These are phyloP conservation scores for Triplophysa siluroides DNA, from an alignment of 2,113 vertebrate species.

Conservation along the genomic window DNA sequence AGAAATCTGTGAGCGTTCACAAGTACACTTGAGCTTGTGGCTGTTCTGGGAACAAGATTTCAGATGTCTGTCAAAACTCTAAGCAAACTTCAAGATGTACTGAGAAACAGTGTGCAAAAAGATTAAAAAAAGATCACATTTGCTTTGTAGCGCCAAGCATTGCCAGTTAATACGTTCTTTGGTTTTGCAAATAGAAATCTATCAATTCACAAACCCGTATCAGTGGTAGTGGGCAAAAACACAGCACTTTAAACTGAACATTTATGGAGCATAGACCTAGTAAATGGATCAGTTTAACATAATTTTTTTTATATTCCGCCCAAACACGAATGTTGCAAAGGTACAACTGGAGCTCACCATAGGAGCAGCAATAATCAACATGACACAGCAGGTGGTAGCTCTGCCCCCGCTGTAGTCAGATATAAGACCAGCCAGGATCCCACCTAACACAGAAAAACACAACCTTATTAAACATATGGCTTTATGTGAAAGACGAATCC, in stretches of 20 bases:
- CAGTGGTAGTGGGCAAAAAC: neutral
- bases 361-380: constrained; percentile 88
- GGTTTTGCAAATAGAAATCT: neutral
- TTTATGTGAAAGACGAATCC: neutral
- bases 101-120: constrained; percentile 3
- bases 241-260: neutral
- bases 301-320: neutral
- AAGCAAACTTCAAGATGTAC: constrained; percentile 50
- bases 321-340: neutral
- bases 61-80: constrained; percentile 39
- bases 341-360: constrained; percentile 76
- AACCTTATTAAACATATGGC: neutral
- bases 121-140: too few species aligned
- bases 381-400: constrained; percentile 89
- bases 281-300: neutral
- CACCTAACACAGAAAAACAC: constrained; percentile 73
- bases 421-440: constrained; percentile 86
- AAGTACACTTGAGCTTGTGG: constrained; percentile 34
- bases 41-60: constrained; percentile 24
- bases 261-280: neutral
- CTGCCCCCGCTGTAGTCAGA: constrained; percentile 87
- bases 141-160: neutral
- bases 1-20: constrained; percentile 16
- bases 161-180: neutral
- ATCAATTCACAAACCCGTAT: neutral